A percentile compares a stretch with the other conserved stretches of the same genome.
Conservation (phyloP, 2,888 invertebrate species). For the Sylvicola cinctus region DNA sequence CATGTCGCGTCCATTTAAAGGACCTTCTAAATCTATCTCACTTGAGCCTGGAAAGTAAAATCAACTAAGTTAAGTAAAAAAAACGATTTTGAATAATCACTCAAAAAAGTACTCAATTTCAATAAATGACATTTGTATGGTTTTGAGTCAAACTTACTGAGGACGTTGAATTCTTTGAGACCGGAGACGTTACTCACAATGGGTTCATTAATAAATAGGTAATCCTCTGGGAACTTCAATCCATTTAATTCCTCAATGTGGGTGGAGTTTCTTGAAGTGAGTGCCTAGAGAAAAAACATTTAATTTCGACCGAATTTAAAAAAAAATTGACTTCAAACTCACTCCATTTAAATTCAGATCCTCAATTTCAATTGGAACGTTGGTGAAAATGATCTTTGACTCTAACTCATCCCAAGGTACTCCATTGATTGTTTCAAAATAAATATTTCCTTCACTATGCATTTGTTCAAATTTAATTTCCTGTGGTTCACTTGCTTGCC, state of each 20-base stretch:
- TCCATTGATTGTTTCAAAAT: slow-evolving; percentile 26
- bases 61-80: too few relatives aligned
- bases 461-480: slow-evolving; percentile 7
- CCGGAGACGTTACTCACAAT: slow-evolving; percentile 21
- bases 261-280: not conserved
- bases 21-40: slow-evolving; percentile 21
- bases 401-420: slow-evolving; percentile 25
- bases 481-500: not conserved
- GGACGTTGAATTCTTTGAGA: slow-evolving; percentile 26
- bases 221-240: slow-evolving; percentile 31
- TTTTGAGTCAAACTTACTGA: slow-evolving; percentile 14
- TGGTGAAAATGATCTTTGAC: slow-evolving; percentile 25
- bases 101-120: too few relatives aligned
- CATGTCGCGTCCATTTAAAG: slow-evolving; percentile 27
- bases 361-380: slow-evolving; percentile 20
- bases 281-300: slow-evolving; percentile 1
- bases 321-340: slow-evolving; percentile 13
- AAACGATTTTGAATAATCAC: too few relatives aligned
- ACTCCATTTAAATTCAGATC: slow-evolving; percentile 28
- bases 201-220: slow-evolving; percentile 21
- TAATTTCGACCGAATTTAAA: too few relatives aligned
- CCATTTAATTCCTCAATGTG: slow-evolving; percentile 24
- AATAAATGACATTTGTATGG: too few relatives aligned
- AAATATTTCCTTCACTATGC: not conserved
- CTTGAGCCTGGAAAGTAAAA: slow-evolving; percentile 10